Evolutionary conservation across 2,797 vertebrate species (phyloP).

Genomic region (Acridotheres tristis): DNA sequence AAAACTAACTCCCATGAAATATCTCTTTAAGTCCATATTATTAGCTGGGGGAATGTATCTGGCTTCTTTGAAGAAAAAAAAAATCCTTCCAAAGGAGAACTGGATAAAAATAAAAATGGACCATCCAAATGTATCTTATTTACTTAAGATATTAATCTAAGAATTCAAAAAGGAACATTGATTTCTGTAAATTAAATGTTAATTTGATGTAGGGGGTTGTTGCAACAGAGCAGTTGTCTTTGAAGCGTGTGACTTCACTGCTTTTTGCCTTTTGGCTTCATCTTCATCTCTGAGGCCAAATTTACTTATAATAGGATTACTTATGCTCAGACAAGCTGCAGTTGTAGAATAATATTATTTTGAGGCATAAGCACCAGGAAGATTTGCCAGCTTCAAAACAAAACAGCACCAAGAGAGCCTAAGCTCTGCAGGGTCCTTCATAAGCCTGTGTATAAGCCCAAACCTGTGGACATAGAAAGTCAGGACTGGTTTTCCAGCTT

Average conservation of each 20-base stretch:
- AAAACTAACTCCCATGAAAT: background rate
- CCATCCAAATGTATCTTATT: background rate
- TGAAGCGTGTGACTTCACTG: background rate
- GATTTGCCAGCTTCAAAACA: background rate
- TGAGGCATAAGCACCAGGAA: background rate
- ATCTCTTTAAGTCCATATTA: background rate
- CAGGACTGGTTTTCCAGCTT: background rate
- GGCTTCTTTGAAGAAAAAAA: background rate
- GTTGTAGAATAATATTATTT: background rate
- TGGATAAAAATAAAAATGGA: background rate
- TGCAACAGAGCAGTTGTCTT: background rate
- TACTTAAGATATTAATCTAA: background rate
- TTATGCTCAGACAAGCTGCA: background rate
- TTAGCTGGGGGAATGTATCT: background rate
- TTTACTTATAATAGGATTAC: background rate
- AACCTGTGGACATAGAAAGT: background rate
- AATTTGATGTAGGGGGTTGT: background rate
- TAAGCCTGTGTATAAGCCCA: background rate
- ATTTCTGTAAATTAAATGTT: background rate
- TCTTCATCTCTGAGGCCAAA: background rate
- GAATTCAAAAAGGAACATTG: background rate
- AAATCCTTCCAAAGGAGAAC: background rate
- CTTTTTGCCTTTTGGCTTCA: background rate
- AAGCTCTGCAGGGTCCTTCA: background rate
- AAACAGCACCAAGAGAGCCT: background rate